phyloP scores from a whole-genome alignment of 1,140 invertebrate species.

The Himalopsyche phryganea region DNA sequence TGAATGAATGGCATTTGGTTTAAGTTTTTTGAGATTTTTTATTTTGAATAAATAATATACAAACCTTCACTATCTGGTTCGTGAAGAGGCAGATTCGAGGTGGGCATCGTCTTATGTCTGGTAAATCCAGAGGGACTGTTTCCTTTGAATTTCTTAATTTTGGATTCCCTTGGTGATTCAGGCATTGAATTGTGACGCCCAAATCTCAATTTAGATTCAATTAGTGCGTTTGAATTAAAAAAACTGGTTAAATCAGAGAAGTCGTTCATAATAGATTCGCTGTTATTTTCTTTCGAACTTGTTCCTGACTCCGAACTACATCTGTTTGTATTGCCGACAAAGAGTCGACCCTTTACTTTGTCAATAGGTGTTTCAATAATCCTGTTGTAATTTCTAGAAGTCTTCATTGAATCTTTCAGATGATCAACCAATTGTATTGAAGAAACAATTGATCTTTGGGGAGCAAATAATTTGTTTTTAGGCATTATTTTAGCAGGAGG shows the following conservation, averaged over 20 bases:
- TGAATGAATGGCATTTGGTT: no score
- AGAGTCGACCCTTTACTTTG: not conserved
- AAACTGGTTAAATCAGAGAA: constrained; percentile 11
- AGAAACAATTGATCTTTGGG: not conserved
- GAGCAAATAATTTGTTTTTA: constrained; percentile 28
- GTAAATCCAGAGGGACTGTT: constrained; percentile 41
- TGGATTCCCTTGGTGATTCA: constrained; percentile 40
- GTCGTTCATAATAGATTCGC: constrained; percentile 5
- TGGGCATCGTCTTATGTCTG: constrained; percentile 49
- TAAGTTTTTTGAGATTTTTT: no score
- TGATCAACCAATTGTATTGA: not conserved
- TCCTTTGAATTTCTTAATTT: constrained; percentile 39
- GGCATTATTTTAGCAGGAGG: constrained; percentile 32
- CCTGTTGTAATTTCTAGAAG: not conserved
- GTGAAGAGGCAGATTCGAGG: constrained; percentile 32
- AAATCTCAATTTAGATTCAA: constrained; percentile 35
- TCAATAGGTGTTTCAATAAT: not conserved
- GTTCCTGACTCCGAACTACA: not conserved
- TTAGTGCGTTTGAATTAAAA: constrained; percentile 5
- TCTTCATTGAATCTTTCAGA: not conserved
- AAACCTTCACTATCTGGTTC: not conserved
- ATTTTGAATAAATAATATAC: no score
- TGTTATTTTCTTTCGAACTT: not conserved
- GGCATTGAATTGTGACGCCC: constrained; percentile 48
- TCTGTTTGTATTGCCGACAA: no score